These are phyloP conservation scores for Netelia melanura DNA, from an alignment of 2,888 invertebrate genomes.

Conservation along the genomic window DNA sequence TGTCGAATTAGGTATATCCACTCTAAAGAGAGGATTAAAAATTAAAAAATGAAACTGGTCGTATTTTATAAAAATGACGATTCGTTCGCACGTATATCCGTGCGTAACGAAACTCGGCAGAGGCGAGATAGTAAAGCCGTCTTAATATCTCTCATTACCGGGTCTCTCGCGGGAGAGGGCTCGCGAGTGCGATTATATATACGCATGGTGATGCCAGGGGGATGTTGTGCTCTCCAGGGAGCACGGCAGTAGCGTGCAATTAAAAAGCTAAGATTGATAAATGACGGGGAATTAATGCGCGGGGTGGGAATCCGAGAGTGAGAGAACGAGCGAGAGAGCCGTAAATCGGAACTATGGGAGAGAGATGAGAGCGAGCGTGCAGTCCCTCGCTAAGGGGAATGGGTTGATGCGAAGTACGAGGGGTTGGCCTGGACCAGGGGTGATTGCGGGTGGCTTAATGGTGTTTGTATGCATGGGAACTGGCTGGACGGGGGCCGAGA, in stretches of 20 bases:
- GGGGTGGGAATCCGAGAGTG: slow-evolving; percentile 70
- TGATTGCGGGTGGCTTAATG: slow-evolving; percentile 86
- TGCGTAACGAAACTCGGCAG: slow-evolving; percentile 59
- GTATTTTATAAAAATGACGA: slow-evolving; percentile 74
- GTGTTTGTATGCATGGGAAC: slow-evolving; percentile 83
- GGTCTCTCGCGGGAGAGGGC: slow-evolving; percentile 68
- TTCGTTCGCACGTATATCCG: slow-evolving; percentile 69
- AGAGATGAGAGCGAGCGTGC: slow-evolving; percentile 52
- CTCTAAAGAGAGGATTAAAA: background rate
- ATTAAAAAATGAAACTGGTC: background rate
- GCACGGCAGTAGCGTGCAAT: slow-evolving; percentile 79
- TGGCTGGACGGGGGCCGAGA: slow-evolving; percentile 72
- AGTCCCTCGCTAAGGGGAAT: slow-evolving; percentile 69
- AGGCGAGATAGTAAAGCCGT: slow-evolving; percentile 76
- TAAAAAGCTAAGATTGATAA: slow-evolving; percentile 84
- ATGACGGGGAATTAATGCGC: slow-evolving; percentile 83
- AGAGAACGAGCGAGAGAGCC: slow-evolving; percentile 41
- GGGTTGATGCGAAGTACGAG: slow-evolving; percentile 70
- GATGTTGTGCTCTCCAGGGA: slow-evolving; percentile 75
- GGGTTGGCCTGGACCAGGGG: slow-evolving; percentile 81
- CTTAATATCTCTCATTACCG: slow-evolving; percentile 82
- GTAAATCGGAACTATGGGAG: slow-evolving; percentile 43
- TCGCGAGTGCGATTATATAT: slow-evolving; percentile 32
- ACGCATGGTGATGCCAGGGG: slow-evolving; percentile 40
- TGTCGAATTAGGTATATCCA: background rate